These are phyloP conservation scores for Aphelinus atriplicis DNA, from an alignment of 1,140 invertebrate genomes.

Conservation along the genomic window DNA sequence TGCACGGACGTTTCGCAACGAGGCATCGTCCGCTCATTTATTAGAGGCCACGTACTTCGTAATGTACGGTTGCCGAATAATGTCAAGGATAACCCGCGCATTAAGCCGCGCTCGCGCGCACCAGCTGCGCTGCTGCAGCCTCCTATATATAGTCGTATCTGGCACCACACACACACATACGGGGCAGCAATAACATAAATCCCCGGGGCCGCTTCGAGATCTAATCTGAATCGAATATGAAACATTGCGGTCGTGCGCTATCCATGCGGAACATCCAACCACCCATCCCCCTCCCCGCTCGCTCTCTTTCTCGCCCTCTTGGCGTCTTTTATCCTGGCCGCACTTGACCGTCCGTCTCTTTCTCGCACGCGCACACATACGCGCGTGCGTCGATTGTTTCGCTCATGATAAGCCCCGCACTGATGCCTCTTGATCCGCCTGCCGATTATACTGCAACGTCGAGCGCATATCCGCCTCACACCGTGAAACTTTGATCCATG, in stretches of 20 bases:
- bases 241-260: not conserved
- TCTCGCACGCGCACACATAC: not conserved
- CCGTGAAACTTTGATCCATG: no score
- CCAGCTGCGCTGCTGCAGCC: no score
- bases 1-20: conserved; percentile 49
- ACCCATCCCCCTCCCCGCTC: no score
- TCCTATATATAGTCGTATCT: no score
- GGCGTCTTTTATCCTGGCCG: not conserved
- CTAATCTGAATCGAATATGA: conserved; percentile 12
- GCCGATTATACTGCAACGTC: no score
- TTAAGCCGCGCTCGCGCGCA: conserved; percentile 40
- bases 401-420: conserved; percentile 56
- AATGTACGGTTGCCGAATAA: conserved; percentile 56
- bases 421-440: no score
- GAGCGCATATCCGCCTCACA: no score
- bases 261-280: not conserved
- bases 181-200: conserved; percentile 22
- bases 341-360: not conserved
- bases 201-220: not conserved
- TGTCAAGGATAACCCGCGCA: conserved; percentile 62
- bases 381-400: not conserved
- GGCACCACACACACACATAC: conserved; percentile 6
- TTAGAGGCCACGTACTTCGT: conserved; percentile 44
- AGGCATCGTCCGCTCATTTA: conserved; percentile 43
- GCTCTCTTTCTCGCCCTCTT: no score